Conservation (phyloP, 2,888 invertebrate species). For the Drosophila emarginata region DNA sequence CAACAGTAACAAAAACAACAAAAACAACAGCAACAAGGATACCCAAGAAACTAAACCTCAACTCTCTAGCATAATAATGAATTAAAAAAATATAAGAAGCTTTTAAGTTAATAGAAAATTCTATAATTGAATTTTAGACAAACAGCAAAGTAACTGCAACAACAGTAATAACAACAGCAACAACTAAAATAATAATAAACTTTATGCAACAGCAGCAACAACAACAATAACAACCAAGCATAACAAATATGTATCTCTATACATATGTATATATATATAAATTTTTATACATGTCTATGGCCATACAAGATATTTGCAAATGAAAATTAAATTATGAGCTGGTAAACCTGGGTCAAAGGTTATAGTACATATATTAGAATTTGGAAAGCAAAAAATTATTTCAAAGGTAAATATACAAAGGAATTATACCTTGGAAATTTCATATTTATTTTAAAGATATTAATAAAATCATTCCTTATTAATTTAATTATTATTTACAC, state of each 20-base stretch:
- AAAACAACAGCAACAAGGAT: conserved; percentile 3
- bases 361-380: not conserved
- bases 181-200: conserved; percentile 11
- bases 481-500: too few relatives aligned
- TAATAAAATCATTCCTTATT: too few relatives aligned
- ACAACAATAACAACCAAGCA: not conserved
- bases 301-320: not conserved
- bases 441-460: too few relatives aligned
- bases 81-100: conserved; percentile 77
- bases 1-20: conserved; percentile 16
- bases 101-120: conserved; percentile 72
- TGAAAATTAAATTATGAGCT: not conserved
- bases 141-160: conserved; percentile 18
- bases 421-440: too few relatives aligned
- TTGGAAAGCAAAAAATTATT: too few relatives aligned
- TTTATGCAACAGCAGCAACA: not conserved
- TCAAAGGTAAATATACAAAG: too few relatives aligned
- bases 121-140: conserved; percentile 67
- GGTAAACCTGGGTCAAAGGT: not conserved
- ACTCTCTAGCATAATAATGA: conserved; percentile 58
- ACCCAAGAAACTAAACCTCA: conserved; percentile 24
- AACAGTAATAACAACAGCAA: conserved; percentile 7
- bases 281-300: not conserved
- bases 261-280: not conserved
- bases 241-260: not conserved